These are phyloP conservation scores for Beroe forskalii DNA, from an alignment of 37 sponge, comb jelly and placozoan genomes.

Conservation along the genomic window DNA sequence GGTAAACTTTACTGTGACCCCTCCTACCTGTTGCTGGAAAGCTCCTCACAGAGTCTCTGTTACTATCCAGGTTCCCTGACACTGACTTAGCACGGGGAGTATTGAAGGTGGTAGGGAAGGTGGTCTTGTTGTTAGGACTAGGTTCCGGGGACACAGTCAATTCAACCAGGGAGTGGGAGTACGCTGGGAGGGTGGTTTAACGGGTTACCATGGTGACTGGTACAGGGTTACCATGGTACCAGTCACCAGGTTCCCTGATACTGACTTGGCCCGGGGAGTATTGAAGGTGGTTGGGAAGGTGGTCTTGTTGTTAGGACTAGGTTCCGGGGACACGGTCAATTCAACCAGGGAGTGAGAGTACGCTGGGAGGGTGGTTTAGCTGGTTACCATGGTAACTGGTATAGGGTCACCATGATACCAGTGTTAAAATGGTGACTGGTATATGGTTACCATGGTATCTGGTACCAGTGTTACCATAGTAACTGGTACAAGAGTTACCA, in stretches of 20 bases:
- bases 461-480: no score
- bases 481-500: no score
- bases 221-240: not conserved
- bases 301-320: not conserved
- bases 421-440: no score
- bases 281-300: conserved; percentile 39
- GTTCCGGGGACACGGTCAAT: conserved; percentile 25
- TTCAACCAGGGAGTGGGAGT: conserved; percentile 36
- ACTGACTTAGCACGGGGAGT: conserved; percentile 52
- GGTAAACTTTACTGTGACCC: no score
- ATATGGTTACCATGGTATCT: no score
- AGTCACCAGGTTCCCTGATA: conserved; percentile 10
- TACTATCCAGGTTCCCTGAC: not conserved
- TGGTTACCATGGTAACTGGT: not conserved
- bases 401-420: not conserved
- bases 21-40: not conserved
- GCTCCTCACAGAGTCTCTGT: not conserved
- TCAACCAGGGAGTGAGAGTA: conserved; percentile 44
- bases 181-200: not conserved
- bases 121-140: not conserved
- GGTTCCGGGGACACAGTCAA: conserved; percentile 32
- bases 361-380: not conserved
- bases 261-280: conserved; percentile 41
- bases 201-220: not conserved
- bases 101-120: conserved; percentile 33